Evolutionary conservation across 2,797 vertebrate genomes (phyloP), one percentile per base, ranked within the genome.

Genomic region (Microctenopoma stevenorrisi): DNA sequence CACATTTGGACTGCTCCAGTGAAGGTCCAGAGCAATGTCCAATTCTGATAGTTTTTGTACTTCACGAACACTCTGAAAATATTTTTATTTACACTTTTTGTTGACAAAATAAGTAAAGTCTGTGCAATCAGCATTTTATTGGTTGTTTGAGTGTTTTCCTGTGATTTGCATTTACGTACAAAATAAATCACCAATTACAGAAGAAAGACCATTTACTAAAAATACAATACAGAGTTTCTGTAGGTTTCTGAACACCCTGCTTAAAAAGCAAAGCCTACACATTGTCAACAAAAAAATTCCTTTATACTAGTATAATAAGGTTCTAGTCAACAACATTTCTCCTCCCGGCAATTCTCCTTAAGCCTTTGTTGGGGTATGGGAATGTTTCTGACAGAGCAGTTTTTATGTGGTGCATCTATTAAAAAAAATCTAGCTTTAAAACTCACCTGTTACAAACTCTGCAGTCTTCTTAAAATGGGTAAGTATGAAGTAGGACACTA

Each of bases 401-500:
- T 3, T 33, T 70, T 55, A 10, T 70, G 33, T 7, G 12, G n/a
- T 11, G 1, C 13, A 8, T n/a, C 1, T 26, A 51, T 61, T 49
- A n/a, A 58, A 46, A 22, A 22, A 22, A 48, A 43, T 49, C 10
- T 0, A 57, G 44, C 14, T 5, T 16, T 1, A 22, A 64, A 64
- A 86, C 94, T 87, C 84, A 99, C 98, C 98, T 79, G 95, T 95
- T 50, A 94, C 71, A 68, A 97, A 99, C 84, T 99, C 98, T 0
- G 97, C 92, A 64, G 96, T 93, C 91, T 97, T 98, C 94, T 94
- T 98, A 90, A 98, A 99, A 91, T 91, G 95, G 33, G 96, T 96
- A 85, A 99, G 94, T 88, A 98, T 88, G 81, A 98, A 88, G 85
- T 98, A 97, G 82, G 96, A 97, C 78, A 99, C 82, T 46, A 99